phyloP scores from a whole-genome alignment of 2,113 vertebrate genomes.

The Calonectris borealis region DNA sequence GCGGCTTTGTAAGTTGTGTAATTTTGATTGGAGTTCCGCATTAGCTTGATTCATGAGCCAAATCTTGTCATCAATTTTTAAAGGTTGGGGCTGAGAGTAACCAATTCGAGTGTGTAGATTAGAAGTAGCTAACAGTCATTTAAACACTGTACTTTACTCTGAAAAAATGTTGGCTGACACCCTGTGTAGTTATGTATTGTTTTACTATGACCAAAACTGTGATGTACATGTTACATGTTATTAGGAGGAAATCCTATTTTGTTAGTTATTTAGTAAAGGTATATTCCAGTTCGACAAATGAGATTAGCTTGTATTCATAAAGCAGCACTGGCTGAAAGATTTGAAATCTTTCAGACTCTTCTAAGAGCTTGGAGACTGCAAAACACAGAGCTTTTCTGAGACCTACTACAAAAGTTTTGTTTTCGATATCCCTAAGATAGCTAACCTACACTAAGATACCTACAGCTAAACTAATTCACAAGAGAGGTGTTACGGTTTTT shows the following conservation, averaged over 20 bases:
- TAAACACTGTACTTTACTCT: not conserved
- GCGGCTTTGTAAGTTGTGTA: not conserved
- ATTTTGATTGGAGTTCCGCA: not conserved
- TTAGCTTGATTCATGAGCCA: not conserved
- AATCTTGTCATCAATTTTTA: not conserved
- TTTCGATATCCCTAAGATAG: not conserved
- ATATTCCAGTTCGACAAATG: not conserved
- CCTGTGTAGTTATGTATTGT: not conserved
- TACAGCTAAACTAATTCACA: not conserved
- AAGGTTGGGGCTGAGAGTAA: not conserved
- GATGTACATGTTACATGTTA: not conserved
- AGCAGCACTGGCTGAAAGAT: not conserved
- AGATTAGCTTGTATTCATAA: not conserved
- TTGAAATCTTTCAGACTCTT: not conserved
- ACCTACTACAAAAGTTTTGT: not conserved
- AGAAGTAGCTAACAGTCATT: not conserved
- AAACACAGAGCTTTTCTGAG: not conserved
- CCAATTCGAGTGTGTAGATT: not conserved
- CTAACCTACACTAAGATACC: not conserved
- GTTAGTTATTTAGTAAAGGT: not conserved
- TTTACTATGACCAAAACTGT: not conserved
- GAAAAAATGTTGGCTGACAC: not conserved
- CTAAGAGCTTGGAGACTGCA: not conserved
- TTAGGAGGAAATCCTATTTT: not conserved
- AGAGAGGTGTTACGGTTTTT: not conserved